Evolutionary conservation across 2,797 vertebrate species (phyloP).

Genomic region (Tapirus indicus): DNA sequence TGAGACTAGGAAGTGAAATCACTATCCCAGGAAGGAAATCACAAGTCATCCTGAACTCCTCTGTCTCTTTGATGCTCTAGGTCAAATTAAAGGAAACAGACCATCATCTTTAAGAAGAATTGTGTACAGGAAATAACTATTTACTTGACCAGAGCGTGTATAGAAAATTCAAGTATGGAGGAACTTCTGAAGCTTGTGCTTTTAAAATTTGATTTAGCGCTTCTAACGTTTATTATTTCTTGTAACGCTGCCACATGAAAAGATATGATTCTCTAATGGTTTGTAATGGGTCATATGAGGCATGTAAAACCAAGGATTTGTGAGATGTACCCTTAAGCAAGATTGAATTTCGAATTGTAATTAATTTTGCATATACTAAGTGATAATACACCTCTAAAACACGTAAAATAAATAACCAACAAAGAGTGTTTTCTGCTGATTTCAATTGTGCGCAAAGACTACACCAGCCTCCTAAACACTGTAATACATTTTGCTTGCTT

Average conservation of each 20-base stretch:
- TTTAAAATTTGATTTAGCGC: conserved; percentile 87
- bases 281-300: conserved; percentile 81
- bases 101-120: conserved; percentile 70
- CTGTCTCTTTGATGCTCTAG: conserved; percentile 92
- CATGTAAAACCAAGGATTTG: conserved; percentile 75
- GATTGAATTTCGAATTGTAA: conserved; percentile 6
- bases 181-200: conserved; percentile 85
- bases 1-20: conserved; percentile 93
- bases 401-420: not conserved
- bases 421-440: not conserved
- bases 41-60: conserved; percentile 92
- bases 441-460: not conserved
- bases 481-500: not conserved
- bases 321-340: conserved; percentile 74
- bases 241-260: conserved; percentile 84
- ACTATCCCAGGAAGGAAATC: conserved; percentile 92
- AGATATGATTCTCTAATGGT: conserved; percentile 85
- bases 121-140: conserved; percentile 81
- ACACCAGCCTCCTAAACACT: not conserved
- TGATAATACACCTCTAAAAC: conserved; percentile 7
- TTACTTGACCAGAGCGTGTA: conserved; percentile 82
- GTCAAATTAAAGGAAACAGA: conserved; percentile 93
- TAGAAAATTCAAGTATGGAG: conserved; percentile 84
- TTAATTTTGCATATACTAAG: conserved; percentile 57
- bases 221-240: conserved; percentile 85